A percentile compares a stretch with the other conserved stretches of the same genome.
Evolutionary conservation across 2,888 invertebrate species (phyloP).

Genomic region (Tetropium fuscum): DNA sequence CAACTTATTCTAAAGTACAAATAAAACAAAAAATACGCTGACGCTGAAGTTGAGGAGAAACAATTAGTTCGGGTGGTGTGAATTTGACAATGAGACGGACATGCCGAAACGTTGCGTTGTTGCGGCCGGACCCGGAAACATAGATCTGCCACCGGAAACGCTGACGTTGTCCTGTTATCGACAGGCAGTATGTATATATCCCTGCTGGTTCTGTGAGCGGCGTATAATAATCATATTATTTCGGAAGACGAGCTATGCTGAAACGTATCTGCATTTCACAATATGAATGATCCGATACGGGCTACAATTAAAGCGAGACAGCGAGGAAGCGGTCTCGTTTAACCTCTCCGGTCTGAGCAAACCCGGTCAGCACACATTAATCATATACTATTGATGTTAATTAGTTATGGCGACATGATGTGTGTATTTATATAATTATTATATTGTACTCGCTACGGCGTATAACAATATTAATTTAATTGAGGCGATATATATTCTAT

Average conservation of each 20-base stretch:
- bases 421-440: constrained; percentile 65
- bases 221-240: constrained; percentile 58
- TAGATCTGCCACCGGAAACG: constrained; percentile 60
- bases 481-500: constrained; percentile 58
- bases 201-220: constrained; percentile 36
- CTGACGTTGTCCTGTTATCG: constrained; percentile 61
- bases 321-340: constrained; percentile 45
- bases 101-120: constrained; percentile 48
- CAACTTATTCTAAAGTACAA: too few relatives aligned
- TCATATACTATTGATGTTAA: constrained; percentile 63
- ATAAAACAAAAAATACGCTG: too few relatives aligned
- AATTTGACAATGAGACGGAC: constrained; percentile 52
- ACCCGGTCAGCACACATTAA: constrained; percentile 59
- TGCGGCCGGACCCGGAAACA: constrained; percentile 56
- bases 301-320: constrained; percentile 42
- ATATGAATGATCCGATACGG: constrained; percentile 28
- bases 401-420: constrained; percentile 62
- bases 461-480: constrained; percentile 60
- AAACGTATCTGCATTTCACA: constrained; percentile 40
- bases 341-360: constrained; percentile 48
- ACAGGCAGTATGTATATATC: constrained; percentile 52
- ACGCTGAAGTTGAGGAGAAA: constrained; percentile 27
- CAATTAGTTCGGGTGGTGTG: constrained; percentile 42
- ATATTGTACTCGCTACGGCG: constrained; percentile 59
- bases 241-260: constrained; percentile 53